These are phyloP conservation scores for Drosophila pallidifrons DNA, from an alignment of 1,140 invertebrate species.

Conservation along the genomic window DNA sequence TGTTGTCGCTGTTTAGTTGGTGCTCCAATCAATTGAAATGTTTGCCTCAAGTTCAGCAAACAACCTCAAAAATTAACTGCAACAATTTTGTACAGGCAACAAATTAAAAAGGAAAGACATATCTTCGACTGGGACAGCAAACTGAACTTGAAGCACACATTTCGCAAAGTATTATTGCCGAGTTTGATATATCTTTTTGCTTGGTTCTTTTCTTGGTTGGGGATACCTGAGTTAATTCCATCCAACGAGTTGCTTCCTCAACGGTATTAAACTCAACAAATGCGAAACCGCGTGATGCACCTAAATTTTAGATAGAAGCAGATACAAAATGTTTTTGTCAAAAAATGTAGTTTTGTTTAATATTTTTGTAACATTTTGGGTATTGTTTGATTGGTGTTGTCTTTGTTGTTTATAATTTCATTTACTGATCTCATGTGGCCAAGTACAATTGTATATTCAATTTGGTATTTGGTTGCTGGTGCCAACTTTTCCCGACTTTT, in stretches of 20 bases:
- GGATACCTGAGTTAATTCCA: conserved; percentile 96
- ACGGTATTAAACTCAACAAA: conserved; percentile 97
- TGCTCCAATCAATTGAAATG: conserved; percentile 46
- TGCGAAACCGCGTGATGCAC: conserved; percentile 95
- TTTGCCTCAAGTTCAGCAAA: conserved; percentile 49
- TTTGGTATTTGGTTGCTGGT: conserved; percentile 51
- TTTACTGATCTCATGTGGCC: conserved; percentile 26
- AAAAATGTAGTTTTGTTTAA: conserved; percentile 76
- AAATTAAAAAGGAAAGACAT: not conserved
- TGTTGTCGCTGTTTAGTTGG: conserved; percentile 22
- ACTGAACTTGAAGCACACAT: conserved; percentile 49
- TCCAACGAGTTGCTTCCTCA: conserved; percentile 95
- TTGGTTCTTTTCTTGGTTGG: conserved; percentile 59
- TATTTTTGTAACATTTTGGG: conserved; percentile 70
- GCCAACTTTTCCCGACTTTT: conserved; percentile 37
- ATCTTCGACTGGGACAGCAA: not conserved
- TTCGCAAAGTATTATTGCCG: conserved; percentile 38
- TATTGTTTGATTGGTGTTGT: conserved; percentile 41
- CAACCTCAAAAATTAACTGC: not conserved
- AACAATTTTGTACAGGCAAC: not conserved
- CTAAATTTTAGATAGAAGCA: conserved; percentile 88
- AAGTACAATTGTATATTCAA: conserved; percentile 34
- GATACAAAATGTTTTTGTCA: conserved; percentile 85
- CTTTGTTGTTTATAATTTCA: conserved; percentile 25
- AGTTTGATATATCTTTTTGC: conserved; percentile 25